Evolutionary conservation across 2,797 vertebrate genomes (phyloP).

Genomic region (Notolabrus celidotus): DNA sequence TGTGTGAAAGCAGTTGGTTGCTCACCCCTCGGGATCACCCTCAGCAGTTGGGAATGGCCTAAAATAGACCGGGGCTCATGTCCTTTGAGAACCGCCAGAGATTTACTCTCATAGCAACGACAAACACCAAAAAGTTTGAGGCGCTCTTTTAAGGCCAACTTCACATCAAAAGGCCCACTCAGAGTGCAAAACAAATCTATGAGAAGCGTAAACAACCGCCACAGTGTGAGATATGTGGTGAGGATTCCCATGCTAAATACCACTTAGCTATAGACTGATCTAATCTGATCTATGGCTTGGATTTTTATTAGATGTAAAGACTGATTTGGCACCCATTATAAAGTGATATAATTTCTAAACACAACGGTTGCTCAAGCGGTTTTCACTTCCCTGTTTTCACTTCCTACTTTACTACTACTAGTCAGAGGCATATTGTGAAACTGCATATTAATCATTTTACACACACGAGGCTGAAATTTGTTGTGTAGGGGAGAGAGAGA

Average conservation of each 20-base stretch:
- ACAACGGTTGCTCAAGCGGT: background rate
- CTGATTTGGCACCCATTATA: background rate
- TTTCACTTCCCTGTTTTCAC: slow-evolving; percentile 56
- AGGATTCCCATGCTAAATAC: background rate
- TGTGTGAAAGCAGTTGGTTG: slow-evolving; percentile 79
- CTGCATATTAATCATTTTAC: background rate
- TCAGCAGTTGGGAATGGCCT: slow-evolving; percentile 67
- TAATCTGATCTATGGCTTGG: background rate
- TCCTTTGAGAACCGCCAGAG: slow-evolving; percentile 72
- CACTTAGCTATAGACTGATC: no score
- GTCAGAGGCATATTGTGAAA: slow-evolving; percentile 26
- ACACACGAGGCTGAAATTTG: background rate
- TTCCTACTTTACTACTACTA: background rate
- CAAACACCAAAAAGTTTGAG: slow-evolving; percentile 47
- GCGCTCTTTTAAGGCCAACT: slow-evolving; percentile 37
- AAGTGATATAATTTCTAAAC: background rate
- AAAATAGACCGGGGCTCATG: slow-evolving; percentile 73
- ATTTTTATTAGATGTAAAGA: no score
- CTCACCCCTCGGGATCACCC: slow-evolving; percentile 68
- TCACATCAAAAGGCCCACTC: slow-evolving; percentile 49
- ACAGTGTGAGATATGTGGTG: slow-evolving; percentile 29
- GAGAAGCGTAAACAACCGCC: slow-evolving; percentile 32
- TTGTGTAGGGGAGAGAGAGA: no score
- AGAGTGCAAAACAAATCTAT: slow-evolving; percentile 37
- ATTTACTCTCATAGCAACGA: slow-evolving; percentile 66